phyloP scores from a whole-genome alignment of 2,113 vertebrate genomes.

The Cercopithecus mona region DNA sequence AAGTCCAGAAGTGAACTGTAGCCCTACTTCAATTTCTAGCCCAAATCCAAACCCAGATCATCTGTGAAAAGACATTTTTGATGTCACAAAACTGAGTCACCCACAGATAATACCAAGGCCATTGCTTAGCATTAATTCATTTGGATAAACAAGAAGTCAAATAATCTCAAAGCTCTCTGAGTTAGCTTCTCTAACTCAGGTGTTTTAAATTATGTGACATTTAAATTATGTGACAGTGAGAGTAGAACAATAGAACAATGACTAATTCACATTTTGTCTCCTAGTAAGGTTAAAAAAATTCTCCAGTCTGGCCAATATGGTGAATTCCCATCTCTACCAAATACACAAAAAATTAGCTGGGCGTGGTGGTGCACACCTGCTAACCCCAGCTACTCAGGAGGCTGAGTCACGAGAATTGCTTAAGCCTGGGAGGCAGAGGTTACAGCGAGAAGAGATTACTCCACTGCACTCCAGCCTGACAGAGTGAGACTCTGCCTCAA shows the following conservation, averaged over 20 bases:
- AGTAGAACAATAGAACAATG: background rate
- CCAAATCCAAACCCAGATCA: background rate
- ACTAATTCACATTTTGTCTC: constrained; percentile 23
- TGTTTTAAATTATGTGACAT: constrained; percentile 38
- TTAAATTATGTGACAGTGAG: background rate
- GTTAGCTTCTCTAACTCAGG: background rate
- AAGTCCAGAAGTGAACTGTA: background rate
- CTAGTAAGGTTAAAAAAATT: constrained; percentile 5
- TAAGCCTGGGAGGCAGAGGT: too few relatives aligned
- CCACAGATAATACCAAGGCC: constrained; percentile 14
- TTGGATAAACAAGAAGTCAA: constrained; percentile 31
- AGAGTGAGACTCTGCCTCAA: background rate
- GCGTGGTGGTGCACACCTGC: too few relatives aligned
- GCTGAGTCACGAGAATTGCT: too few relatives aligned
- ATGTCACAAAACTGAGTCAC: constrained; percentile 10
- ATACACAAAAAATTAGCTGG: too few relatives aligned
- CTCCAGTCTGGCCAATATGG: too few relatives aligned
- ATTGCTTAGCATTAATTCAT: background rate
- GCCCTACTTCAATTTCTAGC: background rate
- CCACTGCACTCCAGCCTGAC: too few relatives aligned
- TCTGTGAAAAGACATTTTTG: background rate
- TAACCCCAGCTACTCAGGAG: too few relatives aligned
- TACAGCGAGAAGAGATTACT: too few relatives aligned
- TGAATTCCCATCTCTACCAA: too few relatives aligned
- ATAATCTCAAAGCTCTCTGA: constrained; percentile 1